Conservation (phyloP, 2,113 vertebrate species). For the Barbus barbus region DNA sequence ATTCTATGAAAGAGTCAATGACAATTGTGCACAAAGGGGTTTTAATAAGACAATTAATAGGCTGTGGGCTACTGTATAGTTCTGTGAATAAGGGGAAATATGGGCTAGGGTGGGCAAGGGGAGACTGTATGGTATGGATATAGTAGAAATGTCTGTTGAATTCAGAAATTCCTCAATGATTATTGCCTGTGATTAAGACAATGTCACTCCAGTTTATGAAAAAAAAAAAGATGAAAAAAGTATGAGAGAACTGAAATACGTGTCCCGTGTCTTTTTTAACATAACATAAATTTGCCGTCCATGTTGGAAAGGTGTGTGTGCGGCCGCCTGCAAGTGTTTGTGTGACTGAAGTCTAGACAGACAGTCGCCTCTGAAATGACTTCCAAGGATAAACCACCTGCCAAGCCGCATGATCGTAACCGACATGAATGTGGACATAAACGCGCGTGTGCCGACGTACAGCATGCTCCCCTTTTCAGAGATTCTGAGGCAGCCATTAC, state of each 20-base stretch:
- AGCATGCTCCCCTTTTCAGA: not conserved
- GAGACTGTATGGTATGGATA: constrained; percentile 55
- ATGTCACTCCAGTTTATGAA: constrained; percentile 72
- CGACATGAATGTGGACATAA: not conserved
- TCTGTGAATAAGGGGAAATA: constrained; percentile 74
- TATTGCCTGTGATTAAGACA: constrained; percentile 83
- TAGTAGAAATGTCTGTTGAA: constrained; percentile 68
- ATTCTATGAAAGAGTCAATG: constrained; percentile 74
- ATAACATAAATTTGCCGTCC: not conserved
- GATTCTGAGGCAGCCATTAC: constrained; percentile 4
- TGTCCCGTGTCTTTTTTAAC: constrained; percentile 54
- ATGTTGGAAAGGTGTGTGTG: not conserved
- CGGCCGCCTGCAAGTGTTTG: not conserved
- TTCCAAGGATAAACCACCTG: constrained; percentile 37
- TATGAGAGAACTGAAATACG: constrained; percentile 47
- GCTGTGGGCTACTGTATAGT: constrained; percentile 71
- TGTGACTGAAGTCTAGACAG: constrained; percentile 2
- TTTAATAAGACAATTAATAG: constrained; percentile 60
- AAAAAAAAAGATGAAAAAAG: constrained; percentile 71
- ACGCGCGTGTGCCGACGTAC: not conserved
- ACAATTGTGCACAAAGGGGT: constrained; percentile 75
- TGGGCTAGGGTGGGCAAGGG: constrained; percentile 66
- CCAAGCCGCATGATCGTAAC: constrained; percentile 13
- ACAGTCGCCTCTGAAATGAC: constrained; percentile 30
- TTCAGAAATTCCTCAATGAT: constrained; percentile 76